Conservation (phyloP, 2,113 vertebrate species). For the Ammodytes marinus region DNA sequence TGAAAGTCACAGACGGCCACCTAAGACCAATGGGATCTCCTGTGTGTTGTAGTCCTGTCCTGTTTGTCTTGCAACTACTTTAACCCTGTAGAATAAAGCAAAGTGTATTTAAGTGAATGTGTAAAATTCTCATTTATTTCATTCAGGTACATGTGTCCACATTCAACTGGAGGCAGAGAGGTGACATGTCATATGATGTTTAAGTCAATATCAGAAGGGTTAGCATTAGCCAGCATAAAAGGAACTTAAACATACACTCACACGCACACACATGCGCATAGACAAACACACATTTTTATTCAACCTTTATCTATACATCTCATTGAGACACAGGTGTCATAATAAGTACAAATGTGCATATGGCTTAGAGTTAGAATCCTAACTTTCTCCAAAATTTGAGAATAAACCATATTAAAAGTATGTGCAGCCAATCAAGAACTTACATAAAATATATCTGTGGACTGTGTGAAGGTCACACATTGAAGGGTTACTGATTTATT, state of each 20-base stretch:
- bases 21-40: slow-evolving; percentile 58
- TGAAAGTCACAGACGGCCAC: slow-evolving; percentile 70
- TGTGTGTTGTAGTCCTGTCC: slow-evolving; percentile 40
- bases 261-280: neutral
- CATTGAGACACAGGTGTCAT: too few relatives aligned
- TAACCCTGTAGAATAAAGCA: slow-evolving; percentile 81
- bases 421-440: neutral
- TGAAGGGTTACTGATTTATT: neutral
- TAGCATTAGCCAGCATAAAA: neutral
- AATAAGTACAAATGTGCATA: too few relatives aligned
- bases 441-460: neutral
- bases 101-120: slow-evolving; percentile 62
- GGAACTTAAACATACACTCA: neutral
- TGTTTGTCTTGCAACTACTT: slow-evolving; percentile 51
- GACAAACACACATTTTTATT: neutral
- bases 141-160: neutral
- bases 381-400: too few relatives aligned
- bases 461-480: neutral
- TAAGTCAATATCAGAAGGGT: neutral
- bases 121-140: slow-evolving; percentile 53
- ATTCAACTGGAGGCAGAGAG: neutral
- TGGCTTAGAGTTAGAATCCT: too few relatives aligned
- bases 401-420: neutral
- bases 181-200: neutral
- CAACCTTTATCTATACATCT: too few relatives aligned